phyloP scores from a whole-genome alignment of 2,888 invertebrate species.

The Oegoconia quadripuncta region DNA sequence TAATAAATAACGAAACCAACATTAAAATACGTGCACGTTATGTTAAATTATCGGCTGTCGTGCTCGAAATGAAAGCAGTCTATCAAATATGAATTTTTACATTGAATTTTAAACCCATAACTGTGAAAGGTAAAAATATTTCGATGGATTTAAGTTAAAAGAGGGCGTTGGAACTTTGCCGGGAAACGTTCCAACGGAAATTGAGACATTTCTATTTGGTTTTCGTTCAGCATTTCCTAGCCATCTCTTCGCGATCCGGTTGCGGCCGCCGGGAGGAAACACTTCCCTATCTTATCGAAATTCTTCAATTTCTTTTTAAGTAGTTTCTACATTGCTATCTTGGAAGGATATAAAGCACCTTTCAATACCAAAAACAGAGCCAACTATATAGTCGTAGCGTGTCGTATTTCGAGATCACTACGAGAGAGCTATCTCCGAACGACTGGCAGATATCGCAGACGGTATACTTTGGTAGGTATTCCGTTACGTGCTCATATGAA shows the following conservation, averaged over 20 bases:
- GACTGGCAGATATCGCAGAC: background rate
- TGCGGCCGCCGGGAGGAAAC: constrained; percentile 45
- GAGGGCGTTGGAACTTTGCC: constrained; percentile 44
- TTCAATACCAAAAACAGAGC: background rate
- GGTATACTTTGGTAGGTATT: background rate
- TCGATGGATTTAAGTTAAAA: constrained; percentile 42
- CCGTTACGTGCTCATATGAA: background rate
- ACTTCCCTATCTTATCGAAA: constrained; percentile 31
- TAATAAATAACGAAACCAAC: constrained; percentile 4
- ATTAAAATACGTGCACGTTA: constrained; percentile 3
- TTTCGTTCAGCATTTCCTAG: constrained; percentile 61
- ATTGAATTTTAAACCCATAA: constrained; percentile 27
- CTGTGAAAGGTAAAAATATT: constrained; percentile 36
- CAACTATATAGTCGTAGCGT: background rate
- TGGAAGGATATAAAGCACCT: background rate
- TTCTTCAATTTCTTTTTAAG: constrained; percentile 3
- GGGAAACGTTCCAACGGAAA: constrained; percentile 62
- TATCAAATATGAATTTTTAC: constrained; percentile 6
- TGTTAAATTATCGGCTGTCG: background rate
- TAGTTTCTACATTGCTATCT: background rate
- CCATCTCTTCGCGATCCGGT: constrained; percentile 56
- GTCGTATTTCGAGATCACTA: constrained; percentile 6
- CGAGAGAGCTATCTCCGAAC: constrained; percentile 2
- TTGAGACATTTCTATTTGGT: constrained; percentile 73
- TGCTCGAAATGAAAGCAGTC: constrained; percentile 2